phyloP scores from a whole-genome alignment of 2,797 vertebrate species.

The Acanthurus leucopareius region DNA sequence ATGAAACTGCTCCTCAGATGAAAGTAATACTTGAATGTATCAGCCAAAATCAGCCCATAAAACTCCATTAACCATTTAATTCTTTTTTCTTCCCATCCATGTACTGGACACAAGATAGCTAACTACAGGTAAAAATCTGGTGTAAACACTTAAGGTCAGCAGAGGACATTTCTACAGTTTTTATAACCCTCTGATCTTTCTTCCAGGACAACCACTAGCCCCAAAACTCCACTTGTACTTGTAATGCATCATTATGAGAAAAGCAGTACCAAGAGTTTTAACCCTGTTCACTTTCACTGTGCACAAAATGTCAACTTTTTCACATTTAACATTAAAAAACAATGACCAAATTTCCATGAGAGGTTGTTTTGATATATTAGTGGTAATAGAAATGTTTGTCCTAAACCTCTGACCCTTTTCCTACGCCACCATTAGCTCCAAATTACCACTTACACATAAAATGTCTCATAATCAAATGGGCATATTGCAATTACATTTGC shows the following conservation, averaged over 20 bases:
- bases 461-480: not conserved
- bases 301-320: not conserved
- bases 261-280: not conserved
- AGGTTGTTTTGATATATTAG: not conserved
- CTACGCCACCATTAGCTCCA: too few relatives aligned
- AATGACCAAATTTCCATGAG: not conserved
- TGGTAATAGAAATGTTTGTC: not conserved
- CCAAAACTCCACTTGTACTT: not conserved
- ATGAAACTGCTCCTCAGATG: constrained; percentile 63
- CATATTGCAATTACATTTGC: not conserved
- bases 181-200: not conserved
- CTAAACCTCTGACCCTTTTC: not conserved
- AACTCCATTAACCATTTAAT: constrained; percentile 30
- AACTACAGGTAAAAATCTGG: not conserved
- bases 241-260: not conserved
- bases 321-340: not conserved
- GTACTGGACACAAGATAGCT: not conserved
- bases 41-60: constrained; percentile 53
- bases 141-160: not conserved
- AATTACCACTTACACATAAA: not conserved
- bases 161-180: not conserved
- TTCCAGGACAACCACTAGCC: not conserved
- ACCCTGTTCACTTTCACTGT: not conserved
- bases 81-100: not conserved
- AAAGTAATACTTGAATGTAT: constrained; percentile 50